Evolutionary conservation across 2,888 invertebrate genomes (phyloP).

Genomic region (Amphimallon solstitiale): DNA sequence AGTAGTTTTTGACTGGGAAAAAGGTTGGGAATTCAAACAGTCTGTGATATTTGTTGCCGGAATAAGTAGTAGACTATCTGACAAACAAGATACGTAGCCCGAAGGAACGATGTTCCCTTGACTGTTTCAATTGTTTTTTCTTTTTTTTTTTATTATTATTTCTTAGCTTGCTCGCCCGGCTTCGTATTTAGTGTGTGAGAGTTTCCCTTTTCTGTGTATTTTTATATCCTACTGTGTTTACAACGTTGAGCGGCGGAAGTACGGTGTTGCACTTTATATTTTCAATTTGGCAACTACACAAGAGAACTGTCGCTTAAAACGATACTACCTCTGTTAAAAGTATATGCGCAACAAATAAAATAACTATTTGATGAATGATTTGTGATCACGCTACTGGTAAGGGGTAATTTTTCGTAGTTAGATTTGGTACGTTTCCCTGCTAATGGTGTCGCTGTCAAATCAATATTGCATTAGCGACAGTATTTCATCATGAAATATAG

Average conservation of each 20-base stretch:
- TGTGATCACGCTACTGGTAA: conserved; percentile 6
- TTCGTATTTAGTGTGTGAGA: conserved; percentile 16
- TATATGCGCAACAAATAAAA: conserved; percentile 1
- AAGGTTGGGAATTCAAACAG: conserved; percentile 38
- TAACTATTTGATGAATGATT: conserved; percentile 23
- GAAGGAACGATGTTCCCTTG: conserved; percentile 34
- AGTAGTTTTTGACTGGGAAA: conserved; percentile 43
- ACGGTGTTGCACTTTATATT: conserved; percentile 48
- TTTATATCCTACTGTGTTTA: conserved; percentile 40
- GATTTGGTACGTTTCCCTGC: background rate
- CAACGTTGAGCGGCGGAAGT: conserved; percentile 44
- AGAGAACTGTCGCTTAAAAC: background rate
- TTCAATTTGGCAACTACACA: conserved; percentile 35
- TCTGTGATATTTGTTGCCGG: conserved; percentile 44
- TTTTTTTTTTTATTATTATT: conserved; percentile 34
- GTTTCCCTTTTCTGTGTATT: conserved; percentile 39
- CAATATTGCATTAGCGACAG: background rate
- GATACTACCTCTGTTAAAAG: background rate
- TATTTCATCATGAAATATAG: no score
- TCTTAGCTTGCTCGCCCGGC: conserved; percentile 20
- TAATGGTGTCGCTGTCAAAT: background rate
- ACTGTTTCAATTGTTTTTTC: conserved; percentile 35
- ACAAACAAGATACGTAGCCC: conserved; percentile 46
- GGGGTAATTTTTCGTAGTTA: conserved; percentile 1
- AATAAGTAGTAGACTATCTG: conserved; percentile 45